These are phyloP conservation scores for Scotopteryx bipunctaria DNA, from an alignment of 2,888 invertebrate genomes.

Conservation along the genomic window DNA sequence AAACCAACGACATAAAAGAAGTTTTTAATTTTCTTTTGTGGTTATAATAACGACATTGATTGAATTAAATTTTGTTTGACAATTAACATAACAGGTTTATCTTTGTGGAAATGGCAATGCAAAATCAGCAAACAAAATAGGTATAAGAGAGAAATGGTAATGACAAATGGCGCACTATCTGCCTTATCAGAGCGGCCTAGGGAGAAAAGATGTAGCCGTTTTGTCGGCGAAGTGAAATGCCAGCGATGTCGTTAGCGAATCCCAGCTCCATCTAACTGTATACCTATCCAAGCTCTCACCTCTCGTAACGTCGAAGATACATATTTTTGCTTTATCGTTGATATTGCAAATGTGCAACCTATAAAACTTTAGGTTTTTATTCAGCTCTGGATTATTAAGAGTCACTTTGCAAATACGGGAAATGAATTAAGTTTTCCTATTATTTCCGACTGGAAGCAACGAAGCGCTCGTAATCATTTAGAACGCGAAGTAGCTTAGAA, in stretches of 20 bases:
- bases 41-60: too few relatives aligned
- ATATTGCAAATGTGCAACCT: slow-evolving; percentile 31
- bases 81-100: too few relatives aligned
- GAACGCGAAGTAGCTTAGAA: background rate
- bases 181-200: slow-evolving; percentile 60
- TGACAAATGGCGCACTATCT: slow-evolving; percentile 64
- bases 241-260: slow-evolving; percentile 62
- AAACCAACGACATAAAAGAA: too few relatives aligned
- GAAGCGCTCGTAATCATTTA: slow-evolving; percentile 5
- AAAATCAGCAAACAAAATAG: slow-evolving; percentile 34
- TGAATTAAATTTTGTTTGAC: too few relatives aligned
- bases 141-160: slow-evolving; percentile 62
- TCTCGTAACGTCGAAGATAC: slow-evolving; percentile 52
- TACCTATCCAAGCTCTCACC: slow-evolving; percentile 50
- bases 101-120: slow-evolving; percentile 13
- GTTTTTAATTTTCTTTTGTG: too few relatives aligned
- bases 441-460: background rate
- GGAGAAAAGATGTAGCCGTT: slow-evolving; percentile 62
- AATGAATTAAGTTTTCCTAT: background rate
- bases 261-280: slow-evolving; percentile 60
- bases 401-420: background rate
- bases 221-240: slow-evolving; percentile 61
- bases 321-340: slow-evolving; percentile 53
- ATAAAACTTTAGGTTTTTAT: background rate
- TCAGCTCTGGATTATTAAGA: background rate